Percentiles rank a stretch among this genome's conserved stretches.
phyloP scores from a whole-genome alignment of 1,140 invertebrate species.

The Chymomyza costata region DNA sequence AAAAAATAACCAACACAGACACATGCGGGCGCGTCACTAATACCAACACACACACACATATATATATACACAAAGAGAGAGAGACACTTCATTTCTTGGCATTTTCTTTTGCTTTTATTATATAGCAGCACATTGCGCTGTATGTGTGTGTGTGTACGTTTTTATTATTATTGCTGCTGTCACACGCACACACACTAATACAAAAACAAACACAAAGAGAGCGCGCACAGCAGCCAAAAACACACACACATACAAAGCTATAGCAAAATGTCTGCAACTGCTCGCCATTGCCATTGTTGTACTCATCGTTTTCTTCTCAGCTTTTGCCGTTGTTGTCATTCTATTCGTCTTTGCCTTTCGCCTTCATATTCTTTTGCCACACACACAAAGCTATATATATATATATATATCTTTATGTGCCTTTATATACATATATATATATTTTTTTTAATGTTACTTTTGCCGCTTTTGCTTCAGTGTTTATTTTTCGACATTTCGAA shows the following conservation, averaged over 20 bases:
- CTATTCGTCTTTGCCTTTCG: conserved; percentile 16
- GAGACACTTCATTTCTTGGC: conserved; percentile 67
- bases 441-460: conserved; percentile 28
- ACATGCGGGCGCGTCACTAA: conserved; percentile 6
- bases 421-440: conserved; percentile 8
- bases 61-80: conserved; percentile 16
- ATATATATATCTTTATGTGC: neutral
- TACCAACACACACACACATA: conserved; percentile 22
- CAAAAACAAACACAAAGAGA: conserved; percentile 25
- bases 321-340: conserved; percentile 33
- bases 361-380: conserved; percentile 38
- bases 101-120: conserved; percentile 49
- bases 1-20: conserved; percentile 1
- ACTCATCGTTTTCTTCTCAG: too few species aligned
- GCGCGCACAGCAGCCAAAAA: conserved; percentile 3
- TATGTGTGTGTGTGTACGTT: neutral
- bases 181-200: conserved; percentile 27
- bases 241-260: conserved; percentile 27
- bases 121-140: conserved; percentile 20
- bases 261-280: conserved; percentile 52
- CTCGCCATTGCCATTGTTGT: conserved; percentile 46
- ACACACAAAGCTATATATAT: too few species aligned
- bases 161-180: too few species aligned
- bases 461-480: conserved; percentile 43
- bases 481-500: conserved; percentile 50